phyloP scores from a whole-genome alignment of 2,113 vertebrate species.

The Crotalus tigris region DNA sequence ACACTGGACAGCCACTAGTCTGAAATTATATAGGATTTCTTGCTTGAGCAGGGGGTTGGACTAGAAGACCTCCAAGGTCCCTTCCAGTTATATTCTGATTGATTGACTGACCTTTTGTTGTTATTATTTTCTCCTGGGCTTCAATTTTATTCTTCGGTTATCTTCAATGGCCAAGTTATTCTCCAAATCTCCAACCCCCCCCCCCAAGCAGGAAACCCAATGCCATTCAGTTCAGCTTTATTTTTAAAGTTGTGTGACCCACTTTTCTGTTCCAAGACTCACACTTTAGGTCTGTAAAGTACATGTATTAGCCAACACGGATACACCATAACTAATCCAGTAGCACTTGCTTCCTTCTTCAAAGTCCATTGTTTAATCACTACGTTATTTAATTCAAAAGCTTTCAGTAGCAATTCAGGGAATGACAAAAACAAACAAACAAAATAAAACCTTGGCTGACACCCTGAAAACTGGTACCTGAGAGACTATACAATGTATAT shows the following conservation, averaged over 20 bases:
- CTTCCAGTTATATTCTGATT: too few relatives aligned
- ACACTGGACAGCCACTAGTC: too few relatives aligned
- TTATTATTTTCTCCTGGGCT: background rate
- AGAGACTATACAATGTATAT: background rate
- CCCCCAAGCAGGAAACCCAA: too few relatives aligned
- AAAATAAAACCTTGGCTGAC: background rate
- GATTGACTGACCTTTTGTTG: too few relatives aligned
- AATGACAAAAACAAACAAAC: background rate
- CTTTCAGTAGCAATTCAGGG: too few relatives aligned
- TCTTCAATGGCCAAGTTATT: conserved; percentile 34
- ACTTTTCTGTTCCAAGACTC: background rate
- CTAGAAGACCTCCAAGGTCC: too few relatives aligned
- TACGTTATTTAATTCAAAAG: background rate
- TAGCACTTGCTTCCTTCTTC: background rate
- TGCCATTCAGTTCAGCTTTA: background rate
- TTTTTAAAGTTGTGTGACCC: background rate
- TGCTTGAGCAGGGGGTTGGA: too few relatives aligned
- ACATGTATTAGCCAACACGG: too few relatives aligned
- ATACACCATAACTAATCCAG: too few relatives aligned
- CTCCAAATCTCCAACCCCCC: conserved; percentile 11
- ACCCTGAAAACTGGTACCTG: background rate
- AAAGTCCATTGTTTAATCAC: background rate
- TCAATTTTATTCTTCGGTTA: conserved; percentile 26
- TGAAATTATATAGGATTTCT: too few relatives aligned
- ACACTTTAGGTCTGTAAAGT: background rate